phyloP scores from a whole-genome alignment of 2,113 vertebrate species.

The Labeo rohita region DNA sequence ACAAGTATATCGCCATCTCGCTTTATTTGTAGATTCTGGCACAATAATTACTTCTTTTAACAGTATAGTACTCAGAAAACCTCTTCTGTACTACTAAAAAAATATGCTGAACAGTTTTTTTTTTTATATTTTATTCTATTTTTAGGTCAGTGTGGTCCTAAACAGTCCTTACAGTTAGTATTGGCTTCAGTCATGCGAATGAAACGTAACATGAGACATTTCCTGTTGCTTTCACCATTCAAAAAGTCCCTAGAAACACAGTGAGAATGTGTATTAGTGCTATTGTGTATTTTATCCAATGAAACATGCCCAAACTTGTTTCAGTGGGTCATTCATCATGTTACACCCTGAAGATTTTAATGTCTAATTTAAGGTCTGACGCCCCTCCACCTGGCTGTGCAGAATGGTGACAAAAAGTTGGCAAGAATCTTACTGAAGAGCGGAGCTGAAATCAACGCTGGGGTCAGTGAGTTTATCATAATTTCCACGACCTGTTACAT shows the following conservation, averaged over 20 bases:
- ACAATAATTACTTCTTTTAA: neutral
- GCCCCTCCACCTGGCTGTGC: constrained; percentile 84
- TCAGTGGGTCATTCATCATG: neutral
- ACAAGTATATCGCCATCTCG: neutral
- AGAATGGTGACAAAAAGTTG: constrained; percentile 69
- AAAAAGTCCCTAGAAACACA: constrained; percentile 58
- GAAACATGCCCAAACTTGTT: constrained; percentile 7
- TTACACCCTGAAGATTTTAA: neutral
- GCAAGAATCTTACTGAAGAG: constrained; percentile 77
- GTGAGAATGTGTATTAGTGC: neutral
- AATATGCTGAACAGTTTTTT: neutral
- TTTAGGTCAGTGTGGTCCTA: neutral
- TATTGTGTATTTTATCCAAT: neutral
- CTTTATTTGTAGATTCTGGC: constrained; percentile 18
- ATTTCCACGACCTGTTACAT: neutral
- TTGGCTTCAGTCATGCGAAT: neutral
- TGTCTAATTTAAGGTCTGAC: constrained; percentile 77
- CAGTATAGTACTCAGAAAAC: neutral
- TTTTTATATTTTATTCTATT: neutral
- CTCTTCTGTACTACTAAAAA: neutral
- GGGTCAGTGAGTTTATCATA: constrained; percentile 74
- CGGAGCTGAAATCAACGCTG: constrained; percentile 83
- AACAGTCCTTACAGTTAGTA: neutral
- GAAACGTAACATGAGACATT: constrained; percentile 43
- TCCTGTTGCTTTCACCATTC: constrained; percentile 50